Base-by-base conservation (phyloP, 2,113 vertebrate species). In the Festucalex cinctus region DNA sequence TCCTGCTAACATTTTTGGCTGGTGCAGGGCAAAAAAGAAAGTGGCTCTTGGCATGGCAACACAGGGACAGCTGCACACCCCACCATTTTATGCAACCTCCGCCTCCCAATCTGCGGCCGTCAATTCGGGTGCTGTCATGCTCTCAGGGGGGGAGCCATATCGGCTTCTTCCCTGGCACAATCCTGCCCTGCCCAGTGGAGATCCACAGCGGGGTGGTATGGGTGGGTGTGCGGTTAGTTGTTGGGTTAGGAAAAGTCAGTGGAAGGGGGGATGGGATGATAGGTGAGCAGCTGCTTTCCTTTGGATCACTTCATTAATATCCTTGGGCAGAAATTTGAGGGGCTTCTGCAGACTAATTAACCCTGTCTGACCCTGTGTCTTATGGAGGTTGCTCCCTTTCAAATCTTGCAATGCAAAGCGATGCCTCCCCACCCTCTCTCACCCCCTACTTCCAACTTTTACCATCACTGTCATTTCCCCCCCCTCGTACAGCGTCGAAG, bases 281-380 rank as follows among this genome's bases (percentile, higher is more conserved):
- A 74, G 74, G 77, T 6, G 71, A 85, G 84, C 85, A 88, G 88
- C 83, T 89, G 88, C 84, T 89, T 86, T 88, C 81, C 80, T 83
- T 70, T 87, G 82, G 89, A 90, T 85, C 79, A 83, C 85, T 90
- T 91, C 83, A 89, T 91, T 90, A 91, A 89, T 89, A 88, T 88
- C 86, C 74, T 75, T 76, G 85, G 83, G 88, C 85, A 86, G 79
- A 86, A 83, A 84, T 88, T 81, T 88, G 85, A 88, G 88, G 86
- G 84, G 85, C 84, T 57, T 75, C 81, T 81, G 80, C 84, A 79
- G 87, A 87, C 86, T 86, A 90, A 91, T 91, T 91, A 91, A 85
- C 88, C 89, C 78, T 62, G 79, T 86, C 87, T 88, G 85, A 90
- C 89, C 90, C 88, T 6, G 36, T 66, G 35, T 86, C 82, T 80